Base-by-base conservation (phyloP, 2,113 vertebrate species). In the Neomonachus schauinslandi region DNA sequence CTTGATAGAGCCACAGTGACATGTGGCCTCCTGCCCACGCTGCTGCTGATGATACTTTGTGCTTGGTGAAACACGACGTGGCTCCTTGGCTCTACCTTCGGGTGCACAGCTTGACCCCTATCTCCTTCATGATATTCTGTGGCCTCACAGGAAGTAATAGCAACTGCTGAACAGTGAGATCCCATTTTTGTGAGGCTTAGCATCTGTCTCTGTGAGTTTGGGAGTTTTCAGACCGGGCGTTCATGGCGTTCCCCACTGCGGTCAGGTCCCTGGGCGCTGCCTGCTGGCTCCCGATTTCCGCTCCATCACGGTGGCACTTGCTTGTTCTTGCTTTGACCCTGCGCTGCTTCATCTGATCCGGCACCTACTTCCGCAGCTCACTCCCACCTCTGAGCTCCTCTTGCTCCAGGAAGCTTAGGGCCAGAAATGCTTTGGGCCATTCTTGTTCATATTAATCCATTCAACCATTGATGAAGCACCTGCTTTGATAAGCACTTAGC, bases 401-500 rank as follows among this genome's bases (percentile, higher is more conserved):
- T 39, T 61, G 80, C 63, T 55, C 49, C 9, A 9, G 72, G 82
- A 39, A 69, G 28, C 63, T 91, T 72, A 74, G 26, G 49, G 49
- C 86, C 65, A 15, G 46, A 39, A 74, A 28, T 67, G 63, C 55
- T 94, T 61, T 51, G 72, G 77, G 67, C n/a, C 77, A 9, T 77
- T 86, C 24, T 90, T 67, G 26, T 39, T 96, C 36, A 18, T 49
- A 0, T 72, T 39, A 28, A 8, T 65, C 89, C 69, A 36, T 51
- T 95, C 33, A 57, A 12, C 55, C 63, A 28, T 55, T 89, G 67
- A 19, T 76, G 84, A 65, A 83, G 74, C 22, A 18, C 72, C 28
- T 91, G 11, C 65, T 92, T 71, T 96, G 81, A 95, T 33, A 31
- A 88, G 69, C 39, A 76, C 79, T 85, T 93, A 74, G 46, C 69